Evolutionary conservation across 2,113 vertebrate genomes (phyloP), one percentile per base, ranked within the genome.

Genomic region (Corythornis madagascariensis): DNA sequence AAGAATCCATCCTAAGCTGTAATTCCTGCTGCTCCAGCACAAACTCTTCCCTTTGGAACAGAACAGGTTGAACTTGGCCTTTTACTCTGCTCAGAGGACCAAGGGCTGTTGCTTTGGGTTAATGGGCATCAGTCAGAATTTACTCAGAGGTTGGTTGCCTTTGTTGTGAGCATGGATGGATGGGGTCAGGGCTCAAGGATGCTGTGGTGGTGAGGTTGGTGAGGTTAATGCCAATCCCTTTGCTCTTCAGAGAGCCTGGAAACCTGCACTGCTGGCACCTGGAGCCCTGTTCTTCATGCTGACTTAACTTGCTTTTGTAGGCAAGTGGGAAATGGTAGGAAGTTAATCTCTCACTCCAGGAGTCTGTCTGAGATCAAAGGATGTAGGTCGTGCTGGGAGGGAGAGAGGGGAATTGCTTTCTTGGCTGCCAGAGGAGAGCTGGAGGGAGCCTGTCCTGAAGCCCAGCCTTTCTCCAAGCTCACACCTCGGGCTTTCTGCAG

Each of bases 101-200:
- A 38, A 38, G 38, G 38, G 38, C 38, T 38, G 38, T 38, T 38
- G 38, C 38, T 38, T 38, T 38, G 38, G 38, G 38, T 38, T 38
- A 38, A 38, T 38, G 38, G 38, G 38, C 38, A 38, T 10, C 38
- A 38, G 10, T 38, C 38, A 38, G 38, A 38, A 38, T 38, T 38
- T 38, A 38, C 38, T 38, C 38, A 38, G 38, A 10, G 38, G 38
- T 38, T 38, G 38, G 38, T 38, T 38, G 38, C 38, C 10, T 38
- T 38, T 10, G 38, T 38, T 38, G 38, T 38, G 38, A 38, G 38
- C 38, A 10, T 38, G 38, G 38, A 38, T 38, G 38, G 38, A 64
- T 26, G 57, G 73, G 91, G 87, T 82, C 71, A 38, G 38, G 20
- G 87, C 88, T 88, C 52, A 70, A 90, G 93, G 92, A 60, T 43